These are phyloP conservation scores for Lophura nycthemera DNA, from an alignment of 2,113 vertebrate species.

Conservation along the genomic window DNA sequence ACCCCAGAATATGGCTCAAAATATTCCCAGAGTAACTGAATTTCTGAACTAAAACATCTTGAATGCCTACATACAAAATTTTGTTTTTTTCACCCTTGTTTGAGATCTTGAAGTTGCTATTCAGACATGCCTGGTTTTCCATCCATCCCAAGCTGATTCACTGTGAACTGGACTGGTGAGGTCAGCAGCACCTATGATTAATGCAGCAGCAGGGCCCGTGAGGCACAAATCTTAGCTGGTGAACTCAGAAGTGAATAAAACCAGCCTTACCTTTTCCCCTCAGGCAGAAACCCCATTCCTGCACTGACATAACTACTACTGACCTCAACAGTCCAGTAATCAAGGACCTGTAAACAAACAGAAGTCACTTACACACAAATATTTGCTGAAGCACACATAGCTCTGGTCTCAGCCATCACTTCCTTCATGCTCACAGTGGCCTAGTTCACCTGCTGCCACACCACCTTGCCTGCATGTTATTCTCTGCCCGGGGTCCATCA, in stretches of 20 bases:
- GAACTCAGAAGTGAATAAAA: slow-evolving; percentile 39
- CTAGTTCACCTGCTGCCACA: neutral
- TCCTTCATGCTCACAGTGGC: neutral
- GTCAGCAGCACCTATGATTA: slow-evolving; percentile 28
- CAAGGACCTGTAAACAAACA: slow-evolving; percentile 50
- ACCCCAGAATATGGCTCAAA: neutral
- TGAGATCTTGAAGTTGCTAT: neutral
- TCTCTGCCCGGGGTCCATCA: neutral
- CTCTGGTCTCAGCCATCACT: neutral
- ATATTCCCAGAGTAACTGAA: neutral
- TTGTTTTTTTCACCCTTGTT: neutral
- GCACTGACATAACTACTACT: slow-evolving; percentile 61
- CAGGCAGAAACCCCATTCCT: slow-evolving; percentile 54
- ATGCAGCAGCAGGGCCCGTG: slow-evolving; percentile 26
- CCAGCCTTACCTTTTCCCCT: slow-evolving; percentile 27
- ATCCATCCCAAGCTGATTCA: neutral
- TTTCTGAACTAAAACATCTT: neutral
- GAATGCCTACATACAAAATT: neutral
- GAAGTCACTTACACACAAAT: neutral
- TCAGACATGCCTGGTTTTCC: neutral
- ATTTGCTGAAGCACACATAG: slow-evolving; percentile 6
- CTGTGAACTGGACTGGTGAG: slow-evolving; percentile 36
- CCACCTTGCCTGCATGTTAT: neutral
- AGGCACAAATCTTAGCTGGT: neutral
- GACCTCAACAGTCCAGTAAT: slow-evolving; percentile 66